Evolutionary conservation across 2,113 vertebrate genomes (phyloP), one percentile per base, ranked within the genome.

Genomic region (Synchiropus splendidus): DNA sequence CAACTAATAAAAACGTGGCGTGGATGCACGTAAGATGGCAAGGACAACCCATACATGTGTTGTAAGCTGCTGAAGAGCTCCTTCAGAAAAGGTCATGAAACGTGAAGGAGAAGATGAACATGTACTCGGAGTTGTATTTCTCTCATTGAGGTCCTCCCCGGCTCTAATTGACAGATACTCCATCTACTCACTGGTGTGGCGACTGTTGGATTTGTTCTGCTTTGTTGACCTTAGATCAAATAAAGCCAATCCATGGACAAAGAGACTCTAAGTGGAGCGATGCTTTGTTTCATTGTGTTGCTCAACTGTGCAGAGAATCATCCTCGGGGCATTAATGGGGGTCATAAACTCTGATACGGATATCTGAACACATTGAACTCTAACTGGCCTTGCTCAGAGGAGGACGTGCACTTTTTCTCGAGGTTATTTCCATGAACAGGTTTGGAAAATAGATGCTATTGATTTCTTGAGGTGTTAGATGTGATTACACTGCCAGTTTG

Each of bases 301-400:
- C 43, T 67, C 38, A 13, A 51, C 54, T 45, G 57, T 33, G 47
- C 50, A 9, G 32, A 27, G 45, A 65, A 60, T 27, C 38, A 35
- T 64, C 68, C 63, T 71, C 53, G 14, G 47, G 61, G 59, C 54
- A 51, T 76, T 66, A 77, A 70, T 53, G 42, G 61, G 62, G 77
- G 70, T 77, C 70, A 51, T 79, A 82, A 78, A 75, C 72, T 71
- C 61, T 61, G 53, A 63, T 67, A 55, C 46, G 58, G 75, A 62
- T 75, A 74, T 80, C 62, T 80, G 61, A 75, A 67, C 69, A 70
- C 69, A 67, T 38, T 80, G 77, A 80, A 80, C 71, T 78, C 67
- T 61, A 66, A 64, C 46, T 72, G 73, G 75, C 77, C 77, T 77
- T 48, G 47, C 54, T 47, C 45, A 61, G 58, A 58, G 61, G 58